phyloP scores from a whole-genome alignment of 2,888 invertebrate species.

The Eupithecia subfuscata region DNA sequence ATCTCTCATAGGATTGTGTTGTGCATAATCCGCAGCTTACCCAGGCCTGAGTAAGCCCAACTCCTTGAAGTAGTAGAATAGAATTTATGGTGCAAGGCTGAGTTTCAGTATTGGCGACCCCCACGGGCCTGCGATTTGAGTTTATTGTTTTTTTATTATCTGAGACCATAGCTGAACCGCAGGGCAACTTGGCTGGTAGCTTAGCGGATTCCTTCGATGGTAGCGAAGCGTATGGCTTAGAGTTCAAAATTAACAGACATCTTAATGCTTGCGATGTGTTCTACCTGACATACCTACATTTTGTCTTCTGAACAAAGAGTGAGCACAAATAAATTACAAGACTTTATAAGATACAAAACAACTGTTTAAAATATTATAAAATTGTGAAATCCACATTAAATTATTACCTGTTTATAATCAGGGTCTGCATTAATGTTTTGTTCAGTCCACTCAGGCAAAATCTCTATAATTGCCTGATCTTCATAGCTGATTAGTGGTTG shows the following conservation, averaged over 20 bases:
- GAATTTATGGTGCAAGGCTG: no score
- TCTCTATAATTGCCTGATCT: conserved; percentile 46
- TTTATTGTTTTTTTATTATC: not conserved
- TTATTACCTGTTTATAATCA: conserved; percentile 74
- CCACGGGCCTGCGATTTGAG: not conserved
- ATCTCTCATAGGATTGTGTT: no score
- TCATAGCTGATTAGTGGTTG: conserved; percentile 71
- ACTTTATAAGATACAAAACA: not conserved
- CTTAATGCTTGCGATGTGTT: not conserved
- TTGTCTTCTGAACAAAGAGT: no score
- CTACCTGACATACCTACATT: not conserved
- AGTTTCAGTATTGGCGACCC: no score
- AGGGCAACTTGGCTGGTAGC: not conserved
- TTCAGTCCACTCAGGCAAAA: conserved; percentile 53
- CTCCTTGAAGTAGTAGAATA: no score
- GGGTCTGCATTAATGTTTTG: conserved; percentile 67
- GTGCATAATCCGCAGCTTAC: no score
- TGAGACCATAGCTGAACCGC: not conserved
- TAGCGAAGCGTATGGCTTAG: not conserved
- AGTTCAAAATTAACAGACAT: not conserved
- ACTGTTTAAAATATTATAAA: not conserved
- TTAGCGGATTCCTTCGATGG: not conserved
- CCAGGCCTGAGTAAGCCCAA: no score
- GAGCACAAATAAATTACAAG: no score
- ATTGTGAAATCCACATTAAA: not conserved